Percentiles rank a stretch among this genome's conserved stretches.
phyloP scores from a whole-genome alignment of 2,888 invertebrate species.

The Scrobipalpa atriplicella region DNA sequence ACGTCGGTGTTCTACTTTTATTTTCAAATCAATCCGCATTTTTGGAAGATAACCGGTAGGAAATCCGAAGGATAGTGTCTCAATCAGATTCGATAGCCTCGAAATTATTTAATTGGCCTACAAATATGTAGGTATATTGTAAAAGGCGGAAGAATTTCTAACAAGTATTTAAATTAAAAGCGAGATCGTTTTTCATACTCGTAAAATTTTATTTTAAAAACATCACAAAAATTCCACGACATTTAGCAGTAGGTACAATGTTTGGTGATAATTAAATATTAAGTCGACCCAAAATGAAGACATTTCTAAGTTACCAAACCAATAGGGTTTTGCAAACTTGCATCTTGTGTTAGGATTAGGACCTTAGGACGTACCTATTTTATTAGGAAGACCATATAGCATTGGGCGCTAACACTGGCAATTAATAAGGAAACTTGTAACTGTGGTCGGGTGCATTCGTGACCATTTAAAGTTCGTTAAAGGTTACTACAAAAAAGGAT shows the following conservation, averaged over 20 bases:
- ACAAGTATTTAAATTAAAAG: neutral
- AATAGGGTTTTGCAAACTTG: no score
- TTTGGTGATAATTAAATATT: neutral
- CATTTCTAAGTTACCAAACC: no score
- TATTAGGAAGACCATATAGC: no score
- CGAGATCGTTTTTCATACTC: neutral
- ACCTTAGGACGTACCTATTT: no score
- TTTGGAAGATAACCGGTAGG: neutral
- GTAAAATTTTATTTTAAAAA: constrained; percentile 62
- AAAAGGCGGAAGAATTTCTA: neutral
- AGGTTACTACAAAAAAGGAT: neutral
- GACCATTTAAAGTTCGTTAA: neutral
- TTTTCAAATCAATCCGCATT: neutral
- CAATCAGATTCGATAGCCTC: neutral
- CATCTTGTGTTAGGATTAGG: no score
- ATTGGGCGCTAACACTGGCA: no score
- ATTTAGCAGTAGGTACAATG: constrained; percentile 1
- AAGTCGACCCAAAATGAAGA: neutral
- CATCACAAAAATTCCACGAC: constrained; percentile 57
- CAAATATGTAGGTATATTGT: neutral
- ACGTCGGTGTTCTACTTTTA: neutral
- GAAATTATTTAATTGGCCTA: neutral
- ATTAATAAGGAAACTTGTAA: neutral
- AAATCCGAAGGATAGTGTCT: neutral
- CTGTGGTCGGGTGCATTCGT: neutral